phyloP scores from a whole-genome alignment of 1,140 invertebrate species.

The Halesus radiatus region DNA sequence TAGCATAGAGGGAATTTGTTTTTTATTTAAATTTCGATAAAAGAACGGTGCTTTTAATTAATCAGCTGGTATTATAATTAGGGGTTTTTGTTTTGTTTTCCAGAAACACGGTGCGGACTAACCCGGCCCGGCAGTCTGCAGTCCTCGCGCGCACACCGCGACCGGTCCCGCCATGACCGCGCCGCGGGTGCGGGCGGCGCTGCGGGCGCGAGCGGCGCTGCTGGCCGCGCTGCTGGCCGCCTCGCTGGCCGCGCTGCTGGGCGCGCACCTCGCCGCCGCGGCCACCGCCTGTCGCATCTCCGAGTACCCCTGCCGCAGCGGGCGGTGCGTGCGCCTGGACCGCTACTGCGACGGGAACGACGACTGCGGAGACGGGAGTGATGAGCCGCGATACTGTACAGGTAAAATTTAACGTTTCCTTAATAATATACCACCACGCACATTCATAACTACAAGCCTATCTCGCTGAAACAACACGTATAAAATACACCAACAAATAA shows the following conservation, averaged over 20 bases:
- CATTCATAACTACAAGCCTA: too few relatives aligned
- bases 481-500: too few relatives aligned
- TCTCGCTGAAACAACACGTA: too few relatives aligned
- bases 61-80: too few relatives aligned
- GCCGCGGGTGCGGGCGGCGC: conserved; percentile 10
- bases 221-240: conserved; percentile 8
- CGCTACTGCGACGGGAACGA: conserved; percentile 87
- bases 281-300: conserved; percentile 79
- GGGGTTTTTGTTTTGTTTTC: conserved; percentile 24
- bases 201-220: conserved; percentile 1
- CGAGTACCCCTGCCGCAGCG: conserved; percentile 85
- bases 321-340: conserved; percentile 85
- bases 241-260: conserved; percentile 23
- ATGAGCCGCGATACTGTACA: conserved; percentile 87
- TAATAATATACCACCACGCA: too few relatives aligned
- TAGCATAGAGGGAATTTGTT: too few relatives aligned
- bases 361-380: conserved; percentile 86
- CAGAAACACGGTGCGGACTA: conserved; percentile 25
- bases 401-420: too few relatives aligned
- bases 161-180: conserved; percentile 21
- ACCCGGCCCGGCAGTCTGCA: neutral
- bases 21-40: too few relatives aligned
- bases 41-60: too few relatives aligned
- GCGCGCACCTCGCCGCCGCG: conserved; percentile 66
- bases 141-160: too few relatives aligned